A percentile compares a stretch with the other conserved stretches of the same genome.
These are phyloP conservation scores for Diplosoma virens DNA, from an alignment of 23 tunicate genomes.

Conservation along the genomic window DNA sequence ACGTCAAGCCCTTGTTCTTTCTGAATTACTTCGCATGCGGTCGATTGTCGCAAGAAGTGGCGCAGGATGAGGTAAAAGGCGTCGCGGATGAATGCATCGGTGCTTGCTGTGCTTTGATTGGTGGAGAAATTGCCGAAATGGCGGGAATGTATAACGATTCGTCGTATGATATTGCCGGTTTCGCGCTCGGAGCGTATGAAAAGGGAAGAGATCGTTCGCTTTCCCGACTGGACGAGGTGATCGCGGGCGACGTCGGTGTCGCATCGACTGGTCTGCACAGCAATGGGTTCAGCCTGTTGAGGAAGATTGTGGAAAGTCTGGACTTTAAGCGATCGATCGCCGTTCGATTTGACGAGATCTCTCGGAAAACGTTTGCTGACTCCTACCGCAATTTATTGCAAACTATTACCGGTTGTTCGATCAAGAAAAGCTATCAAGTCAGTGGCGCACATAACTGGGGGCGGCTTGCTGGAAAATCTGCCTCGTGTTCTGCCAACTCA, in stretches of 20 bases:
- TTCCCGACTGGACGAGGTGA: slow-evolving; percentile 43
- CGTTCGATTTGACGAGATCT: slow-evolving; percentile 14
- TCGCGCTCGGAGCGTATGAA: slow-evolving; percentile 80
- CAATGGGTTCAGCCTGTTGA: slow-evolving; percentile 76
- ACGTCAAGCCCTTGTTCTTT: slow-evolving; percentile 80
- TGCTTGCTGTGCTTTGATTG: slow-evolving; percentile 77
- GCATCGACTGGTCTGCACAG: slow-evolving; percentile 75
- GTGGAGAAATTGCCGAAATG: slow-evolving; percentile 96
- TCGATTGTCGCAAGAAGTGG: slow-evolving; percentile 37
- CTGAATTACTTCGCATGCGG: slow-evolving; percentile 80
- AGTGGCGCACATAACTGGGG: slow-evolving; percentile 79
- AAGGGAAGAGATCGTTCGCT: slow-evolving; percentile 33
- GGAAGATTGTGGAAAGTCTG: slow-evolving; percentile 59
- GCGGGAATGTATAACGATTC: slow-evolving; percentile 57
- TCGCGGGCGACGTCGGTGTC: slow-evolving; percentile 58
- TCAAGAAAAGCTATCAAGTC: slow-evolving; percentile 9
- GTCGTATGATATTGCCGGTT: slow-evolving; percentile 72
- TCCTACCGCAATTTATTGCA: slow-evolving; percentile 72
- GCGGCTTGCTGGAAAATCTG: slow-evolving; percentile 70
- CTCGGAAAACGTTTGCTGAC: slow-evolving; percentile 53
- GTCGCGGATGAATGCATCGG: slow-evolving; percentile 44
- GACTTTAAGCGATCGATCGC: slow-evolving; percentile 38
- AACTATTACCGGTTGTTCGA: slow-evolving; percentile 56
- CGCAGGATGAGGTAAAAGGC: slow-evolving; percentile 49
- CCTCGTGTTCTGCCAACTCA: slow-evolving; percentile 60